Evolutionary conservation across 2,797 vertebrate genomes (phyloP).

Genomic region (Acridotheres tristis): DNA sequence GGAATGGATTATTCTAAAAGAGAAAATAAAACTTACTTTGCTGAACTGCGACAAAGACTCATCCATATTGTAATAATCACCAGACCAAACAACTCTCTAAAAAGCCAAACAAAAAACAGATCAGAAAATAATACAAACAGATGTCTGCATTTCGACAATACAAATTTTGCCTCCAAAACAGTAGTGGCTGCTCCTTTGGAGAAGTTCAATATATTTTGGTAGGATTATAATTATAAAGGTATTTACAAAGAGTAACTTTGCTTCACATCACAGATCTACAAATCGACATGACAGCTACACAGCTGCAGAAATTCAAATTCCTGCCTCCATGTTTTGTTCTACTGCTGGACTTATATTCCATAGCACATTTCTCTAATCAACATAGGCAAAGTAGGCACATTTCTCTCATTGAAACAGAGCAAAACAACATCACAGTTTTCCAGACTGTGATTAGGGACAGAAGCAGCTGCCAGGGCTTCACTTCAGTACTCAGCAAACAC

Average conservation of each 20-base stretch:
- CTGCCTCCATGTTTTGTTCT: not conserved
- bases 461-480: not conserved
- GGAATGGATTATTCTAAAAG: not conserved
- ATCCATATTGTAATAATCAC: slow-evolving; percentile 77
- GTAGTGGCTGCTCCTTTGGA: not conserved
- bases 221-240: not conserved
- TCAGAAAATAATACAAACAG: not conserved
- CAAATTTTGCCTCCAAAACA: not conserved
- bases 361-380: not conserved
- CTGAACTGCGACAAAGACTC: slow-evolving; percentile 73
- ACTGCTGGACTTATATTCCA: not conserved
- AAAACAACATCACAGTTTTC: not conserved
- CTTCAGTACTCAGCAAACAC: not conserved
- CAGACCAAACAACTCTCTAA: slow-evolving; percentile 79
- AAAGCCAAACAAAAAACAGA: not conserved
- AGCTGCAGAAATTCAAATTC: not conserved
- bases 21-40: slow-evolving; percentile 71
- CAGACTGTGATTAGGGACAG: not conserved
- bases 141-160: not conserved
- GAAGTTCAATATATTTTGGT: not conserved
- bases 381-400: not conserved
- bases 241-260: not conserved
- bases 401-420: not conserved
- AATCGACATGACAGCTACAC: not conserved
- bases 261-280: not conserved